Evolutionary conservation across 2,113 vertebrate species (phyloP), one percentile per base, ranked within the genome.

Genomic region (Tachuris rubrigastra): DNA sequence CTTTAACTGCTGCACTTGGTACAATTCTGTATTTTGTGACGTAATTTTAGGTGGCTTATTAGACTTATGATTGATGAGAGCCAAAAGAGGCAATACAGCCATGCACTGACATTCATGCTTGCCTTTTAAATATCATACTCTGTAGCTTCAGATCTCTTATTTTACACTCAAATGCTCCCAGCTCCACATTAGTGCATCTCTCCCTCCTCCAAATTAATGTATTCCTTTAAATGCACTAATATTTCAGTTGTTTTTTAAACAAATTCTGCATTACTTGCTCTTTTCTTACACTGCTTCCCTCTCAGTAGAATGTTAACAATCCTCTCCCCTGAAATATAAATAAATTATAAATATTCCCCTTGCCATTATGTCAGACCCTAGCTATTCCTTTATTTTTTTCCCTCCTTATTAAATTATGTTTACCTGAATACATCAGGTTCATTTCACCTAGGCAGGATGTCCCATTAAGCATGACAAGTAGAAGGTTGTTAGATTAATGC

Each of bases 401-500:
- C 39, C 25, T 94, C 91, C 97, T 98, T 98, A 98, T 98, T 98
- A 98, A 98, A 98, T 98, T 98, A 98, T 98, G 98, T 98, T 98
- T 98, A 98, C 98, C 97, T 98, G 98, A 98, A 98, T 97, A 96
- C 95, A 98, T 98, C 97, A 98, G 97, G 97, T 98, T 98, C 97
- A 97, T 98, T 98, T 98, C 97, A 98, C 98, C 98, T 98, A 98
- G 98, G 97, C 98, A 98, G 97, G 97, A 98, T 98, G 97, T 98
- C 98, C 98, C 97, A 98, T 98, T 98, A 98, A 98, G 96, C 98
- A 97, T 95, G 97, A 98, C 97, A 98, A 98, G 97, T 78, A 86
- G 95, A 98, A 98, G 98, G 97, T 98, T 98, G 96, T 66, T 97
- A 98, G 98, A 98, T 98, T 98, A 98, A 98, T 98, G 97, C 97